These are phyloP conservation scores for Platyrinchus mystaceus DNA, from an alignment of 2,797 vertebrate genomes.

Conservation along the genomic window DNA sequence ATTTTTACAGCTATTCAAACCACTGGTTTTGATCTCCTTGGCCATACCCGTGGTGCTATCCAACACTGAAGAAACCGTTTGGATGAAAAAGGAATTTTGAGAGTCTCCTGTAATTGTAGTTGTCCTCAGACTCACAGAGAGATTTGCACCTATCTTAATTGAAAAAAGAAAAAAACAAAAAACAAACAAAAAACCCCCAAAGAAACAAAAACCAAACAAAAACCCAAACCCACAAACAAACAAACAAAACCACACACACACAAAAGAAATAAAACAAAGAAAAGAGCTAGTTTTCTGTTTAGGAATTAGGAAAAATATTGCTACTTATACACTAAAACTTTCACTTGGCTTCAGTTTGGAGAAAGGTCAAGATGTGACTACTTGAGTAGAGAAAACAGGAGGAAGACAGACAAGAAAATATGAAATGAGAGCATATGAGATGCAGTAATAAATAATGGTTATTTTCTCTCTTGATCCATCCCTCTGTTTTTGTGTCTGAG, in stretches of 20 bases:
- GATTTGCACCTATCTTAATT: background rate
- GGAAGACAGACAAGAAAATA: background rate
- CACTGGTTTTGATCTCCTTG: background rate
- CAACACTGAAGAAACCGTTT: background rate
- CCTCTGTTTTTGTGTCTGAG: background rate
- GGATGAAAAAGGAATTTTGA: background rate
- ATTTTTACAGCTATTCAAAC: background rate
- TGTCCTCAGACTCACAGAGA: background rate
- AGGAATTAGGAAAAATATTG: background rate
- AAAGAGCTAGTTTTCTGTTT: background rate
- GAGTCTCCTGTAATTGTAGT: background rate
- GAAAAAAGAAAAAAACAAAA: no score
- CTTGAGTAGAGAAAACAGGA: background rate
- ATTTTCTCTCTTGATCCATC: background rate
- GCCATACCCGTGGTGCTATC: background rate
- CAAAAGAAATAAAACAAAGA: no score
- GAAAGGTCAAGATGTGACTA: background rate
- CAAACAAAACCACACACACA: no score
- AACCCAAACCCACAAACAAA: no score
- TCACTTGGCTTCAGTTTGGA: background rate
- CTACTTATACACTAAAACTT: background rate
- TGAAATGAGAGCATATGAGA: background rate
- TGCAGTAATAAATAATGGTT: background rate
- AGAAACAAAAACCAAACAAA: no score
- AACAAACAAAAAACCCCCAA: no score